phyloP scores from a whole-genome alignment of 2,113 vertebrate species.

The Clupea harengus region DNA sequence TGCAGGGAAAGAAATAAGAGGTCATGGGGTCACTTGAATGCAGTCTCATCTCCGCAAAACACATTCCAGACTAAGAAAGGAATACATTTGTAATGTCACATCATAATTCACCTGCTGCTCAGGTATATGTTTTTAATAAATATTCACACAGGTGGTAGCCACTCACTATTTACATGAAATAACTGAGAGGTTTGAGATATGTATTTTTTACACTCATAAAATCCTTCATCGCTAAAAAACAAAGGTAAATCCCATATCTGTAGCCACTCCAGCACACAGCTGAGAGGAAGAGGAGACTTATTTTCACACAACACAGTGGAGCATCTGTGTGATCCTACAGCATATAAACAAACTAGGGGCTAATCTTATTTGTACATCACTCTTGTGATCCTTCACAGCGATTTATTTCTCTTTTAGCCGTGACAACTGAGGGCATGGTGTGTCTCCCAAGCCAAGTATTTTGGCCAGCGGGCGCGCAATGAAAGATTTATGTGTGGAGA shows the following conservation, averaged over 20 bases:
- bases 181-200: neutral
- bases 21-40: too few relatives aligned
- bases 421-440: neutral
- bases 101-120: neutral
- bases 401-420: neutral
- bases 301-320: neutral
- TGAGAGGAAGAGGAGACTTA: neutral
- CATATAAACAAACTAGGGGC: neutral
- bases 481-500: conserved; percentile 69
- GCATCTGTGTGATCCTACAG: neutral
- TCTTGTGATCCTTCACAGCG: conserved; percentile 12
- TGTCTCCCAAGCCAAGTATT: conserved; percentile 65
- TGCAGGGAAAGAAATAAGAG: too few relatives aligned
- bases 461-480: conserved; percentile 69
- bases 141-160: neutral
- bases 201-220: neutral
- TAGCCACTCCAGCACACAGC: neutral
- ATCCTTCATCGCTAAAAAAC: neutral
- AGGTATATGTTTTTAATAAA: neutral
- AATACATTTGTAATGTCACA: neutral
- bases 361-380: conserved; percentile 9
- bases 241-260: neutral
- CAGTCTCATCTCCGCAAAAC: too few relatives aligned
- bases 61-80: too few relatives aligned
- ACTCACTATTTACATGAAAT: neutral